A percentile compares a stretch with the other conserved stretches of the same genome.
phyloP scores from a whole-genome alignment of 2,797 vertebrate genomes.

The Lepilemur ruficaudatus region DNA sequence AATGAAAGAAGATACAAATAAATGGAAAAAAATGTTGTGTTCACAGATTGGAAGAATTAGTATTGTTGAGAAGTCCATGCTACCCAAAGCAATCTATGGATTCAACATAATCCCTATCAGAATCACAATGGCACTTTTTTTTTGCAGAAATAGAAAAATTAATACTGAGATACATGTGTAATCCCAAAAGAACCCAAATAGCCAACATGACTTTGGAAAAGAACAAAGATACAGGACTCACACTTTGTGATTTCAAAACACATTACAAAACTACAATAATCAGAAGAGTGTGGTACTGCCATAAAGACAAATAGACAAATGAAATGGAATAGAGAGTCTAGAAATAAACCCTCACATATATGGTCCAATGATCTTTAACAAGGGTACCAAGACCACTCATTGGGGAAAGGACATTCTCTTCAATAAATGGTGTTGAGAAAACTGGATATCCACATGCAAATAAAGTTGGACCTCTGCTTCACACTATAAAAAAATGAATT shows the following conservation, averaged over 20 bases:
- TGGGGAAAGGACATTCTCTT: background rate
- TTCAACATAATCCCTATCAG: background rate
- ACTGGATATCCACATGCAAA: background rate
- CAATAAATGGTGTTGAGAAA: background rate
- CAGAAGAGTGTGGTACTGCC: background rate
- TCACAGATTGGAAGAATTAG: background rate
- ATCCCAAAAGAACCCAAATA: background rate
- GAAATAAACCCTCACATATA: background rate
- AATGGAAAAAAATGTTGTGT: background rate
- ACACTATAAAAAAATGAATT: background rate
- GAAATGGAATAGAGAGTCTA: background rate
- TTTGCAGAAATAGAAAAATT: background rate
- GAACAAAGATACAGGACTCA: background rate
- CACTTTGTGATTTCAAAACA: background rate
- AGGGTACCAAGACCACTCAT: background rate
- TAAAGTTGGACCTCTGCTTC: background rate
- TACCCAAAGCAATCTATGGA: background rate
- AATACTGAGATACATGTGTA: background rate
- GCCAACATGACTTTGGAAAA: background rate
- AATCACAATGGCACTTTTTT: background rate
- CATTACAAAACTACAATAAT: background rate
- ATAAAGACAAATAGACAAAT: background rate
- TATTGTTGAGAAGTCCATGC: background rate
- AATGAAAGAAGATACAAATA: background rate
- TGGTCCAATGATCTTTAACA: background rate